A percentile compares a stretch with the other conserved stretches of the same genome.
These are phyloP conservation scores for Apodemia mormo DNA, from an alignment of 2,888 invertebrate genomes.

Conservation along the genomic window DNA sequence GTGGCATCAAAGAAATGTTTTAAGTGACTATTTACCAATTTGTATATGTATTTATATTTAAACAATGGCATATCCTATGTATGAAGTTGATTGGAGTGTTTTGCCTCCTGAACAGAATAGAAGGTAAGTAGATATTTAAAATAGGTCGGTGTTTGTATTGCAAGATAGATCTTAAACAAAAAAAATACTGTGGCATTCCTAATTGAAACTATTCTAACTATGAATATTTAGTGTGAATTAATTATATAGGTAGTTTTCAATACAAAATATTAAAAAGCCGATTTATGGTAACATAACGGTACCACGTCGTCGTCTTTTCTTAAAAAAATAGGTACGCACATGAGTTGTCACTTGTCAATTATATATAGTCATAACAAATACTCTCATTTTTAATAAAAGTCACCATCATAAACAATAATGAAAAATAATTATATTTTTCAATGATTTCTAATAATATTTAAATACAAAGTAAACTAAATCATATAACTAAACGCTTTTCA, in stretches of 20 bases:
- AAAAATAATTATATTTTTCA: not conserved
- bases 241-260: not conserved
- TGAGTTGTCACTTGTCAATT: conserved; percentile 28
- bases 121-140: conserved; percentile 81
- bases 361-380: conserved; percentile 27
- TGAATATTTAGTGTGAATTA: not conserved
- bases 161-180: no score
- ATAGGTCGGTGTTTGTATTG: not conserved
- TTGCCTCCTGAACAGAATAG: conserved; percentile 92
- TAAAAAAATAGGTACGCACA: conserved; percentile 24
- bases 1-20: conserved; percentile 70
- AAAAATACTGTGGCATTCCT: no score
- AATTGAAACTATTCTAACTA: no score
- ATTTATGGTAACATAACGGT: conserved; percentile 3
- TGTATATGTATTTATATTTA: conserved; percentile 45
- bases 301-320: conserved; percentile 20
- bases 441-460: not conserved
- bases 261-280: not conserved
- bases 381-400: conserved; percentile 7
- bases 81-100: conserved; percentile 92
- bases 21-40: conserved; percentile 50
- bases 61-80: conserved; percentile 80
- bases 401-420: not conserved
- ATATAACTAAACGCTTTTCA: not conserved
- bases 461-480: not conserved